Evolutionary conservation across 2,113 vertebrate species (phyloP), one percentile per base, ranked within the genome.

Genomic region (Corydoras sp.): DNA sequence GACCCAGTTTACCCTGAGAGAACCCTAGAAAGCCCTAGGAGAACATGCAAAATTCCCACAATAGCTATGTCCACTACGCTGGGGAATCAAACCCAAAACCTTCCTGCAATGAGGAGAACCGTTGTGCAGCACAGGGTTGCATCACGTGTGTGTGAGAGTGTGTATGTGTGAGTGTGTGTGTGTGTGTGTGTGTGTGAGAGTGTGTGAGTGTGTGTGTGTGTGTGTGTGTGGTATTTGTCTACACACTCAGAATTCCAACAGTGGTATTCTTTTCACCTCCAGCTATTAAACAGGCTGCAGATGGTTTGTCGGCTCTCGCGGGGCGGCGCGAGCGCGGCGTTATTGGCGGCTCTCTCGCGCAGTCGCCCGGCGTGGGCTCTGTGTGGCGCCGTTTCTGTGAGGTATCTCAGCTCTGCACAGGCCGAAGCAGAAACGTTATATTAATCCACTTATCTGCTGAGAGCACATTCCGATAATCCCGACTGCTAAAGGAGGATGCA

Each of bases 361-460:
- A 63, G 58, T 75, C 49, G 18, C 64, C 67, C 77, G 68, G 74
- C 61, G 63, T 58, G 63, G 74, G 77, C 75, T 77, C 73, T 63
- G 77, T 76, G 77, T 76, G 67, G 76, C 74, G 60, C 53, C 62
- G 61, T 71, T 79, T 81, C 77, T 48, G 58, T 76, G 68, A 76
- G 76, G 65, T 81, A 69, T 66, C 76, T 77, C 76, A 79, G 77
- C 75, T 65, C 71, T 63, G 49, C 60, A 60, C 62, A 81, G 69
- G 62, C 70, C 76, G 77, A 77, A 70, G 55, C 70, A 79, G 74
- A 80, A 80, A 79, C 78, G 77, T 82, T 76, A 58, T 81, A 81
- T 77, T 83, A 83, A 83, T 83, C 81, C 81, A 81, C 73, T 81
- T 83, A 83, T 83, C 81, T 56, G 81, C 70, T 64, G 76, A 76